Conservation (phyloP, 2,797 vertebrate genomes). For the Halcyon leucocephala region DNA sequence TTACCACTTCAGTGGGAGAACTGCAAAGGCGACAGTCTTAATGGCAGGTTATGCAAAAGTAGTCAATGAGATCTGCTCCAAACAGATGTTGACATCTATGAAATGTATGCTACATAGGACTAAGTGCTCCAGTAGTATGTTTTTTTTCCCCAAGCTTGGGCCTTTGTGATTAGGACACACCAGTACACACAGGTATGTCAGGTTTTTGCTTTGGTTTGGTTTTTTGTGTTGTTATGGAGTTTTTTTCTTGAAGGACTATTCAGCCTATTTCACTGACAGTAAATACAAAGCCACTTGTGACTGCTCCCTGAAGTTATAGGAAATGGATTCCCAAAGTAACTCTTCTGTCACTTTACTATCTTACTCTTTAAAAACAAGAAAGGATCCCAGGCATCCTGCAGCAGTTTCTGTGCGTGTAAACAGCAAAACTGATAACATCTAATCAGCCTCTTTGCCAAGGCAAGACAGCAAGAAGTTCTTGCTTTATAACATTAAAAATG, state of each 20-base stretch:
- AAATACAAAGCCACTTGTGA: not conserved
- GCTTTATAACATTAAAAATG: constrained; percentile 70
- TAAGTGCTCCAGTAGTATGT: not conserved
- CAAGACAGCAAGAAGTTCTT: constrained; percentile 69
- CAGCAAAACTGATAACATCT: constrained; percentile 69
- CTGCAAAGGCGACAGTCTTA: not conserved
- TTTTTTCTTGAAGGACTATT: not conserved
- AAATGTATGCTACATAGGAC: not conserved
- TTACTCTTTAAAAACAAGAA: constrained; percentile 21
- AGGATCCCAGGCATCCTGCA: constrained; percentile 33
- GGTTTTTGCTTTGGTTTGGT: not conserved
- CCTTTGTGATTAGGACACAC: not conserved
- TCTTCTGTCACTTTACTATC: not conserved
- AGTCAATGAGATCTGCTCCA: not conserved
- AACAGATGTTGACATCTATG: not conserved
- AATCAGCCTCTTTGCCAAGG: constrained; percentile 59
- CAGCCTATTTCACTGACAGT: not conserved
- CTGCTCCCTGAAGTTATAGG: not conserved
- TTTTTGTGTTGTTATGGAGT: not conserved
- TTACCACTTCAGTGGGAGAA: not conserved
- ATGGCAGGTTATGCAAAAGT: not conserved
- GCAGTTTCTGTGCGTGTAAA: constrained; percentile 62
- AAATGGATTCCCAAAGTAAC: not conserved
- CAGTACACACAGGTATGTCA: not conserved
- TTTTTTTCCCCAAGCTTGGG: not conserved